Base-by-base conservation (phyloP, 2,113 vertebrate species). In the Gulo gulo region DNA sequence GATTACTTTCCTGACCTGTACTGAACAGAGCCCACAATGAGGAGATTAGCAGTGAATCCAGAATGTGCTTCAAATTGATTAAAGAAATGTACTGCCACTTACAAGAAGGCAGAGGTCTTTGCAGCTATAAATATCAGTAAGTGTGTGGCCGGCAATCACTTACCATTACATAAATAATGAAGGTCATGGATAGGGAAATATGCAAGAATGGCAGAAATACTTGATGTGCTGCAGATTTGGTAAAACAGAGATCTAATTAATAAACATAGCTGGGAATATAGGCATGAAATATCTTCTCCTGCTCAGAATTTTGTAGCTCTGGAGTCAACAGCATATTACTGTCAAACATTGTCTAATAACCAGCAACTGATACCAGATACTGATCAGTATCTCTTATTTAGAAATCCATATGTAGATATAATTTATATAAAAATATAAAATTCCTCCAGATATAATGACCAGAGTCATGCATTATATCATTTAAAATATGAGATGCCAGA, bases 51-150 rank as follows among this genome's bases (percentile, higher is more conserved):
- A 73, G 39, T 88, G 76, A 97, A 84, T 76, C 24, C 42, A 91
- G 86, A 91, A 88, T 76, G 71, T 61, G 63, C 82, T 95, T 95
- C 47, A 85, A 92, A 94, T 61, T 96, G 87, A 97, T 97, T 95
- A 92, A 97, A 94, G 39, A 97, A 94, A 90, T 71, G 65, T 61
- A 98, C 74, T 96, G 83, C 36, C 90, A 93, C 79, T 96, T 97
- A 94, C 78, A 93, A 80, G 45, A 97, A 97, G 61, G 80, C 79
- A 89, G 24, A 97, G 65, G 69, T 92, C 80, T 96, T 95, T 91
- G 45, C 63, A 98, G 52, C 90, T 96, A 96, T 45, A 95, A 92
- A 42, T 95, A 91, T 69, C 20, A 6, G 31, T 92, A 96, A 93
- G 39, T 47, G 18, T 39, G 9, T 93, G 52, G 29, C 57, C 74